Percentiles rank a stretch among this genome's conserved stretches.
Evolutionary conservation across 2,113 vertebrate genomes (phyloP).

Genomic region (Mustelus asterias): DNA sequence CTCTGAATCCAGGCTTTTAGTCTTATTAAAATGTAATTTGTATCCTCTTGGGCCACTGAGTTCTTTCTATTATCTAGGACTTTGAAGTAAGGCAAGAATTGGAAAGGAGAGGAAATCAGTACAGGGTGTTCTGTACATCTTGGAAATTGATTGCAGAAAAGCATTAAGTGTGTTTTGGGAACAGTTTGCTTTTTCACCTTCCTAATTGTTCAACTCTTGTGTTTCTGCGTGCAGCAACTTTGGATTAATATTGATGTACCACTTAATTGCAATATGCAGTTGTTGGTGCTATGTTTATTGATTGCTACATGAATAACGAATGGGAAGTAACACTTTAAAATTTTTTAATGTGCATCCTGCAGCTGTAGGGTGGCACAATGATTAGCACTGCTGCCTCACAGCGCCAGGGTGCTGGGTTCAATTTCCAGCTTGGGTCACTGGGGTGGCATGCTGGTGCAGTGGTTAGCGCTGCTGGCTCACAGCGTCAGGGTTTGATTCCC

Average conservation of each 20-base stretch:
- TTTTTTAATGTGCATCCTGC: neutral
- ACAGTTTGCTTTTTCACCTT: neutral
- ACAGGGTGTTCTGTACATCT: neutral
- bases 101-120: neutral
- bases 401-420: too few relatives aligned
- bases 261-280: neutral
- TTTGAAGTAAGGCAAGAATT: slow-evolving; percentile 13
- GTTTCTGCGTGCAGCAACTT: neutral
- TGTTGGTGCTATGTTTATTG: neutral
- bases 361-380: neutral
- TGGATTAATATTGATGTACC: neutral
- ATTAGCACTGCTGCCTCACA: too few relatives aligned
- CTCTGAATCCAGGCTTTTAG: neutral
- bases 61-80: neutral
- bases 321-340: neutral
- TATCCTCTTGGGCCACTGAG: neutral
- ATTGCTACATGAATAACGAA: neutral
- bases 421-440: too few relatives aligned
- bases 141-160: neutral
- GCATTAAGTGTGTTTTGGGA: neutral
- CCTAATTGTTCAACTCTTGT: neutral
- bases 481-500: too few relatives aligned
- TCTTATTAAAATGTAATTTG: neutral
- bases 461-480: too few relatives aligned
- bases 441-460: too few relatives aligned